Evolutionary conservation across 2,797 vertebrate genomes (phyloP), one percentile per base, ranked within the genome.

Genomic region (Ptychobarbus kaznakovi): DNA sequence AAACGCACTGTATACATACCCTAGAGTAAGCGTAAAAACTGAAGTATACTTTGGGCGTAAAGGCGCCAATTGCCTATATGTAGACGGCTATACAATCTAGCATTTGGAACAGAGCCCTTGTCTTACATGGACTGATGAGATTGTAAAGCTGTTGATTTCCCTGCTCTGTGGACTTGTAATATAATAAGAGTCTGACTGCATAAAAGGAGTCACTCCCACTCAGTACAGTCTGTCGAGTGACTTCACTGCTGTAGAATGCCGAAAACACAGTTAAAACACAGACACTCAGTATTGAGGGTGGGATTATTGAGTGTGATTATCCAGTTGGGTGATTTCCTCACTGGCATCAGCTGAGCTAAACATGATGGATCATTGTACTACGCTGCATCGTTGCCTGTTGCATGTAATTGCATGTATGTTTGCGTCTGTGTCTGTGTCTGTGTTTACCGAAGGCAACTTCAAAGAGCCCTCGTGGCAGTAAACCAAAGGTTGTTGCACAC

Each of bases 201-300:
- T 81, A 56, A 76, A 68, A 42, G 25, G 66, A 70, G 58, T 82
- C 70, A 51, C 82, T 81, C 73, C 77, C 81, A 83, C 85, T 46
- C 85, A 20, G 35, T 42, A 56, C 77, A 70, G 69, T 65, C 80
- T 87, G 82, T 82, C 65, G 44, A 85, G 68, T 89, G 87, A 89
- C 80, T 80, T 85, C 87, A 88, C 76, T 72, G 42, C 65, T 77
- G 35, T 32, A 89, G 79, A 82, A 89, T 89, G 86, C 68, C 3
- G 69, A 84, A 82, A 86, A 80, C 72, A 84, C 40, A 49, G 80
- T 80, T 72, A 68, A 80, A 80, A 42, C 63, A 38, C 38, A 74
- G 69, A 74, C 81, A 22, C 53, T 73, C n/a, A 22, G 49, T 73
- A 51, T 20, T 82, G 77, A 80, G 75, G 58, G 63, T 81, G 76